Evolutionary conservation across 1,140 invertebrate species (phyloP), one percentile per base, ranked within the genome.

Genomic region (Mylabris phalerata): DNA sequence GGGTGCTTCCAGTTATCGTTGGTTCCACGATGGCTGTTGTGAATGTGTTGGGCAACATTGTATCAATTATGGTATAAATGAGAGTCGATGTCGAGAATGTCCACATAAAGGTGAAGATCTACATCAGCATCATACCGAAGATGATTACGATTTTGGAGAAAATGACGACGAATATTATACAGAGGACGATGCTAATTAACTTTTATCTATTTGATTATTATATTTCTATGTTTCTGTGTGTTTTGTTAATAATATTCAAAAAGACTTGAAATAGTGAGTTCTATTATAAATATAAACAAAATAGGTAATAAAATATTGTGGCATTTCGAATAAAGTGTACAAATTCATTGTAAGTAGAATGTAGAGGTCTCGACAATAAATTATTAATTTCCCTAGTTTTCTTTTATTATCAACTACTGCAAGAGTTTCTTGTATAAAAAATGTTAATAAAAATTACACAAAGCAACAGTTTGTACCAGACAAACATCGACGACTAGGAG

Each of bases 11-110:
- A 84, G 84, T 74, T 91, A 83, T 73, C 80, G 93, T 71, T 95
- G 92, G 92, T 97, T 97, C 75, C 92, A 95, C 73, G 90, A 95
- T 73, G 93, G 92, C 2, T 97, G 94, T 69, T 97, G 94, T 75
- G 90, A 97, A 73, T 97, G 94, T 75, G 82, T 97, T 55, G 92
- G 93, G 3, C 83, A 88, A 52, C 88, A 85, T 45, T 97, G 93
- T 73, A 82, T 93, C 41, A 92, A 94, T 72, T 95, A 95, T 76
- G 94, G 94, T 3, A 89, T 94, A 52, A 91, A 93, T 68, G 90
- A 94, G 68, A 92, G 84, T 67, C 79, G 65, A 40, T 67, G 65
- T 46, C 45, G 57, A 2, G 52, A 59, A 40, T 67, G 65, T 48
- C 56, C 65, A 26, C 9, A 55, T 41, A 57, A 50, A 27, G 60